Base-by-base conservation (phyloP, 1,140 invertebrate genomes). In the Halesus radiatus region DNA sequence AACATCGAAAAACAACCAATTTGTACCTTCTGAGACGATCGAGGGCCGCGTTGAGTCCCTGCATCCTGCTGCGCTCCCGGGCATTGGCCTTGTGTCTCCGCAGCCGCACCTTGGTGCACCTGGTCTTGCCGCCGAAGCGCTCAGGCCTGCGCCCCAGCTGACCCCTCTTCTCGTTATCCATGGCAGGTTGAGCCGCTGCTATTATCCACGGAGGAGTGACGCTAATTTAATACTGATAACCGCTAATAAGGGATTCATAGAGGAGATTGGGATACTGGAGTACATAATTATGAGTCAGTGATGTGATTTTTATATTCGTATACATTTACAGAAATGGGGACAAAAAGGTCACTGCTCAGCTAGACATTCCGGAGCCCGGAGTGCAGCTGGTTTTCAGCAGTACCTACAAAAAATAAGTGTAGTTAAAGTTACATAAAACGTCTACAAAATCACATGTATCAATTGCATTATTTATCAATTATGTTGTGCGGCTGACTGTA, bases 11-110 rank as follows among this genome's bases (percentile, higher is more conserved):
- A n/a, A n/a, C n/a, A n/a, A n/a, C n/a, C n/a, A n/a, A n/a, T n/a
- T n/a, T 16, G 15, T 64, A 90, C 88, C 75, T 82, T 54, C 90
- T 89, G 0, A 94, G 85, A 77, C 87, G 88, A 81, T 94, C 92
- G 80, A 94, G 85, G 1, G 92, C 92, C 22, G 91, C 90, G 85
- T 94, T 94, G 16, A 94, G 85, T 7, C 92, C 91, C 83, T 93
- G 92, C 92, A 93, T 93, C 81, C 92, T 84, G 84, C 92, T 91
- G 66, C 92, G 81, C 85, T 93, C 92, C 13, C 92, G 85, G 0
- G 91, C 90, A 84, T 93, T 93, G 1, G 92, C 92, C 84, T 93
- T 93, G 37, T 88, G 86, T 72, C 88, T 79, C 80, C 84, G 53
- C 26, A 62, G 13, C 5, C 18, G 37, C 10, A 58, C 60, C 60